These are phyloP conservation scores for Agriopis aurantiaria DNA, from an alignment of 2,888 invertebrate species.

Conservation along the genomic window DNA sequence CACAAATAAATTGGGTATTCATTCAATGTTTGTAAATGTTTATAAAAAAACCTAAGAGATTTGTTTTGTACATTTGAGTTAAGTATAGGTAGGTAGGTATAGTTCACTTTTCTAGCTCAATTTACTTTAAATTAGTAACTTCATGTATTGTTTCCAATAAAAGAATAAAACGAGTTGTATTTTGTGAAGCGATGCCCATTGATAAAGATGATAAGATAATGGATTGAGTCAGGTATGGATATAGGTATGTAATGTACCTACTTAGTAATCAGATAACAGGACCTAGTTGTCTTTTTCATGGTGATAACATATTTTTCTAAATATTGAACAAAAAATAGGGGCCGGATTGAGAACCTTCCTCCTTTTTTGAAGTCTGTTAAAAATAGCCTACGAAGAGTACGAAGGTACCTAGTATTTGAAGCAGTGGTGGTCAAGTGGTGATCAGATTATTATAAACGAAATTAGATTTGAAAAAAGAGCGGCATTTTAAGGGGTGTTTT, in stretches of 20 bases:
- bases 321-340: no score
- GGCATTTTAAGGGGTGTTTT: slow-evolving; percentile 4
- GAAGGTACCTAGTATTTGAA: no score
- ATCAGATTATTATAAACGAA: no score
- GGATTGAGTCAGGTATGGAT: slow-evolving; percentile 60
- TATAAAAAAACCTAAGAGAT: neutral
- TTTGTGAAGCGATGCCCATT: slow-evolving; percentile 66
- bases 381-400: no score
- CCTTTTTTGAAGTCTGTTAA: no score
- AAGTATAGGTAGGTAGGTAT: no score
- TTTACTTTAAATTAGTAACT: neutral
- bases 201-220: slow-evolving; percentile 79
- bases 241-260: neutral
- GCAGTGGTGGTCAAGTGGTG: no score
- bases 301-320: neutral
- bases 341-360: no score
- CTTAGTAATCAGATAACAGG: slow-evolving; percentile 8
- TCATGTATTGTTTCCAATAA: slow-evolving; percentile 29
- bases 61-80: neutral
- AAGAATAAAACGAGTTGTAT: slow-evolving; percentile 52
- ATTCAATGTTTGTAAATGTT: neutral
- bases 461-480: neutral
- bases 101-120: neutral
- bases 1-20: neutral
- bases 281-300: slow-evolving; percentile 21